phyloP scores from a whole-genome alignment of 2,888 invertebrate species.

The Stenotaenia linearis region DNA sequence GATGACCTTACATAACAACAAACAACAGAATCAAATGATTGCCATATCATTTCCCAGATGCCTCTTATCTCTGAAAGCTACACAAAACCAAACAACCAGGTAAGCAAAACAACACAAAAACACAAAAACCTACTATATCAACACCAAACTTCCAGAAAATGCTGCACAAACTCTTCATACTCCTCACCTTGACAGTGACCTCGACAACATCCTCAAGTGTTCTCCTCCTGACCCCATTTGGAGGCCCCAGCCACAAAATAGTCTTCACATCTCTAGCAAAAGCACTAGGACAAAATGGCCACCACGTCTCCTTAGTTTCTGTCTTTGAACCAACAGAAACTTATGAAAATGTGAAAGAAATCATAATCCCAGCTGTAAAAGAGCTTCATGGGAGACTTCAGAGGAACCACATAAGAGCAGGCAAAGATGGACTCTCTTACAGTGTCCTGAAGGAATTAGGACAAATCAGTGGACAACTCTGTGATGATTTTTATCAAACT shows the following conservation, averaged over 20 bases:
- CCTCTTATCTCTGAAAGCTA: too few relatives aligned
- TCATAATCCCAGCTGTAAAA: neutral
- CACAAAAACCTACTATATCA: neutral
- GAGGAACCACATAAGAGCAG: neutral
- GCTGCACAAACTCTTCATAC: neutral
- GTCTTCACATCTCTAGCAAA: neutral
- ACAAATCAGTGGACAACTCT: neutral
- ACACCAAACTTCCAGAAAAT: neutral
- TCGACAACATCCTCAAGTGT: neutral
- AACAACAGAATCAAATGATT: too few relatives aligned
- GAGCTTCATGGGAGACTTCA: neutral
- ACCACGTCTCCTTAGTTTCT: neutral
- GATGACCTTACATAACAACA: too few relatives aligned
- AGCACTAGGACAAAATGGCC: neutral
- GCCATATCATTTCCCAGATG: too few relatives aligned
- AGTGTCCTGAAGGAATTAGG: neutral
- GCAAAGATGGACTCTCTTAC: neutral
- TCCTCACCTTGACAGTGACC: too few relatives aligned
- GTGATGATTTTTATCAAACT: neutral
- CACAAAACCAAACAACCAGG: too few relatives aligned
- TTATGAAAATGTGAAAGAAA: neutral
- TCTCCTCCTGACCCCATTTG: neutral
- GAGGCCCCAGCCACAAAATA: neutral
- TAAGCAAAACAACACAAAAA: too few relatives aligned
- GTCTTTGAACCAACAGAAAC: neutral